Base-by-base conservation (phyloP, 92 coral and sea anemone species). In the Siderastrea siderea region DNA sequence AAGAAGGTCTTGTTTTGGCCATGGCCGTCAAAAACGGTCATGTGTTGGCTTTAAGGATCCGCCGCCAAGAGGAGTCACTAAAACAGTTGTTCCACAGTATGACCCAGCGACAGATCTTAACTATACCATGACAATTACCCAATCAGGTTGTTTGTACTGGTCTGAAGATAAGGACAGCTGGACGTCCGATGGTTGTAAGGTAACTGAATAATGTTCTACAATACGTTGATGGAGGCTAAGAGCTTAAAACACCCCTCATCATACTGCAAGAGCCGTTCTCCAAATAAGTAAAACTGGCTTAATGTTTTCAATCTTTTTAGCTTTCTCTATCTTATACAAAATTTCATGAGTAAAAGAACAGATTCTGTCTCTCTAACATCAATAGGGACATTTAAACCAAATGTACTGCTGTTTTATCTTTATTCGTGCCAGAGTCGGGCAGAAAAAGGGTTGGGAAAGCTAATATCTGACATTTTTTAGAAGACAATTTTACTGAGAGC, bases 131-230 rank as follows among this genome's bases (percentile, higher is more conserved):
- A 64, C 61, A 7, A 77, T 84, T 11, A 73, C 62, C 17, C 88
- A 88, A 11, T 72, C 89, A 26, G 74, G 89, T 49, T 92, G 95
- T 68, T 45, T 77, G 72, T 92, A 83, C 53, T 92, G 92, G 92
- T 84, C 88, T 45, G 90, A 83, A 66, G 76, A 70, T 38, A 74
- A 79, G 44, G 55, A 92, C 47, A 72, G 38, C 47, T 88, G 95
- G 95, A 78, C 87, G 5, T 47, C 85, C 0, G 83, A 77, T 44
- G 95, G 95, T 5, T 92, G 92, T 67, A 71, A 64, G 87, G 89
- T 85, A 84, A 55, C 66, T 6, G 13, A 58, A 58, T 10, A 1
- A 14, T 0, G 38, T 26, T 26, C 38, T 19, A 0, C 16, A 0
- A 61, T 15, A 15, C 62, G 13, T 15, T 15, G 10, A 58, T 58